These are phyloP conservation scores for Crambe crambe DNA, from an alignment of 37 sponge, comb jelly and placozoan genomes.

Conservation along the genomic window DNA sequence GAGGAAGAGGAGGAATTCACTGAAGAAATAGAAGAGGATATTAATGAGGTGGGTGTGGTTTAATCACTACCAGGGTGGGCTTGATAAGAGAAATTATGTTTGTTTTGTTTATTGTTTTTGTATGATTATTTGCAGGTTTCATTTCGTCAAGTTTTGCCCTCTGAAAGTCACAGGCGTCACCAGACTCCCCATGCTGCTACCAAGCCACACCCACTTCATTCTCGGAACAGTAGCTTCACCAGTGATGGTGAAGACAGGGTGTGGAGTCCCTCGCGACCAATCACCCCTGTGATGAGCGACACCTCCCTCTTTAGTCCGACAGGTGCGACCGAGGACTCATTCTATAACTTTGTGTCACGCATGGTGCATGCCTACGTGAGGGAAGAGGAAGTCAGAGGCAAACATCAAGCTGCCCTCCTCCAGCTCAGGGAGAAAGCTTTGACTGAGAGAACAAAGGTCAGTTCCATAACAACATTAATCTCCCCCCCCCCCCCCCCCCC, in stretches of 20 bases:
- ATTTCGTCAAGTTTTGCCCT: constrained; percentile 78
- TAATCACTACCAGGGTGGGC: not conserved
- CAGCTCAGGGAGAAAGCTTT: constrained; percentile 85
- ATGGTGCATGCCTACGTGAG: constrained; percentile 72
- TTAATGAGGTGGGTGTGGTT: constrained; percentile 15
- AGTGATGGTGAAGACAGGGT: constrained; percentile 16
- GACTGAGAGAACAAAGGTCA: constrained; percentile 48
- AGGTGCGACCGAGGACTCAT: constrained; percentile 41
- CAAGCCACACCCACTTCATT: not conserved
- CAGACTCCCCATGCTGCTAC: not conserved
- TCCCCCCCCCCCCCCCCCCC: not conserved
- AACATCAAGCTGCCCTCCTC: constrained; percentile 79
- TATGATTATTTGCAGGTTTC: constrained; percentile 32
- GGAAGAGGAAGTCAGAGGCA: constrained; percentile 79
- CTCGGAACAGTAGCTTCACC: not conserved
- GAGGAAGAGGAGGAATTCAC: constrained; percentile 20
- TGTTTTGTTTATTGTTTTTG: not conserved
- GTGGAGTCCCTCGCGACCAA: constrained; percentile 13
- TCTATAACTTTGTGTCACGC: constrained; percentile 57
- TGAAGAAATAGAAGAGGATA: constrained; percentile 13
- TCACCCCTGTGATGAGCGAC: constrained; percentile 17
- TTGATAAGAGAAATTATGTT: no score
- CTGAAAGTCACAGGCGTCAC: constrained; percentile 72
- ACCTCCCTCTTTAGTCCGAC: constrained; percentile 21
- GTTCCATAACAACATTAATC: not conserved